phyloP scores from a whole-genome alignment of 30 jellyfish, hydroid and myxozoan genomes.

The Turritopsis dohrnii region DNA sequence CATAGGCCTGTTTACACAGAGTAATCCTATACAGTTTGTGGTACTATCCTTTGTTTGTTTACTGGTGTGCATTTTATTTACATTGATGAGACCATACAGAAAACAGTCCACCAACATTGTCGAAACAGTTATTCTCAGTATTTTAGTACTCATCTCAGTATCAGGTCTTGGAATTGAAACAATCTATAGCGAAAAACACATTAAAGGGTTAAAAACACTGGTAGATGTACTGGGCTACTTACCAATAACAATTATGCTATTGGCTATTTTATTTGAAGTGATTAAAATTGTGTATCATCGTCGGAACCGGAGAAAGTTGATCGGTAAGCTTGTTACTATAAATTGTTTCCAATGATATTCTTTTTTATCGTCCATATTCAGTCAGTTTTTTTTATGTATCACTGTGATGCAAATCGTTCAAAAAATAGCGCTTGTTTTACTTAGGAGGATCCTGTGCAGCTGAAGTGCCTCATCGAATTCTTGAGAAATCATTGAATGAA shows the following conservation, averaged over 20 bases:
- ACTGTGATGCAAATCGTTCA: too few species aligned
- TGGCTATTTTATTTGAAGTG: neutral
- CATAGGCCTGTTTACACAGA: neutral
- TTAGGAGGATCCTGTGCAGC: neutral
- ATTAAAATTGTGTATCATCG: neutral
- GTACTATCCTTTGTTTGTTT: neutral
- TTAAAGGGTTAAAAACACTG: neutral
- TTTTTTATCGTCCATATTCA: too few species aligned
- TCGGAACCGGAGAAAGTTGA: neutral
- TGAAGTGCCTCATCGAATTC: neutral
- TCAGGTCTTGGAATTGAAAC: conserved; percentile 5
- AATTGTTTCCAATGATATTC: neutral
- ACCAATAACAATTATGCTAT: neutral
- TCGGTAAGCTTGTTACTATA: neutral
- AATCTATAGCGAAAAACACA: neutral
- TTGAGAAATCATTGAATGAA: neutral
- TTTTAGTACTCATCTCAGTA: neutral
- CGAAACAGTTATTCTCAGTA: conserved; percentile 10
- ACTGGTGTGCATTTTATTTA: neutral
- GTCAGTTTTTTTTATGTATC: too few species aligned
- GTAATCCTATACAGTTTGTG: neutral
- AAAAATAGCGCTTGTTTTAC: too few species aligned
- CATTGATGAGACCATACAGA: neutral
- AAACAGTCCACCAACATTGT: neutral
- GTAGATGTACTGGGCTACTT: neutral